Evolutionary conservation across 1,140 invertebrate genomes (phyloP).

Genomic region (silkworm (Bombyx mori)): DNA sequence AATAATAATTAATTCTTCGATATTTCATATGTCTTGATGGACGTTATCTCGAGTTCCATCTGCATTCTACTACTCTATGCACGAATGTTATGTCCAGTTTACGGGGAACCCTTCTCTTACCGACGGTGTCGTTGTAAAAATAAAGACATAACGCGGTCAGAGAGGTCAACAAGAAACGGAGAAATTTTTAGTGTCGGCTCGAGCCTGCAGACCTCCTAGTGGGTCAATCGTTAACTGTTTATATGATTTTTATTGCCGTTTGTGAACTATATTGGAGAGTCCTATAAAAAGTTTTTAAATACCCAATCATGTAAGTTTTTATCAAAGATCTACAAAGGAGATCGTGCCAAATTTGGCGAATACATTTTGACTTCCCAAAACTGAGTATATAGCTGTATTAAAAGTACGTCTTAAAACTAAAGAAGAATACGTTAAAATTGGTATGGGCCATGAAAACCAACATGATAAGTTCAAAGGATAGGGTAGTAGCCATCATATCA

Average conservation of each 20-base stretch:
- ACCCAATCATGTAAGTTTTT: background rate
- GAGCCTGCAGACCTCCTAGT: slow-evolving; percentile 30
- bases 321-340: too few relatives aligned
- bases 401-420: too few relatives aligned
- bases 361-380: too few relatives aligned
- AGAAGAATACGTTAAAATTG: too few relatives aligned
- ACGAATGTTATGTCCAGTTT: background rate
- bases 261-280: slow-evolving; percentile 37
- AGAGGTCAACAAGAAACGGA: slow-evolving; percentile 6
- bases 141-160: background rate
- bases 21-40: slow-evolving; percentile 35
- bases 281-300: slow-evolving; percentile 26
- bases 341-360: too few relatives aligned
- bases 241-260: slow-evolving; percentile 39
- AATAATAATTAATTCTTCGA: slow-evolving; percentile 40
- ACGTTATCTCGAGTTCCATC: slow-evolving; percentile 37
- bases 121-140: background rate
- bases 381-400: too few relatives aligned
- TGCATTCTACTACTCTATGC: slow-evolving; percentile 12
- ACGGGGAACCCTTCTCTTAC: background rate
- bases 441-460: too few relatives aligned
- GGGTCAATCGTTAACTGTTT: slow-evolving; percentile 39
- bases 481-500: too few relatives aligned
- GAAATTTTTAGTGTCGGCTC: slow-evolving; percentile 21
- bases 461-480: too few relatives aligned